phyloP scores from a whole-genome alignment of 2,797 vertebrate genomes.

The Eutrigla gurnardus region DNA sequence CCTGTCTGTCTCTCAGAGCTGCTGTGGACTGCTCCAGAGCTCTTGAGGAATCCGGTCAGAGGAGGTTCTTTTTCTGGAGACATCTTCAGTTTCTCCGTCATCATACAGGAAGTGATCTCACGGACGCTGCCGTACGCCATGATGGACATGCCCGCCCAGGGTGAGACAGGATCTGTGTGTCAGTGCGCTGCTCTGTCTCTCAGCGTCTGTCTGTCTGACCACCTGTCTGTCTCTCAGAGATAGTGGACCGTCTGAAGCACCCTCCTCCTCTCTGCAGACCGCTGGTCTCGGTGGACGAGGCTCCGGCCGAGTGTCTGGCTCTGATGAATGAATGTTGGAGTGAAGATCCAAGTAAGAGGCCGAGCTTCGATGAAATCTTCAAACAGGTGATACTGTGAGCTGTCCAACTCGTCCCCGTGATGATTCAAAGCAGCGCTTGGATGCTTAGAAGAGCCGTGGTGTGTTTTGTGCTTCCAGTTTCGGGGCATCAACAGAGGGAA shows the following conservation, averaged over 20 bases:
- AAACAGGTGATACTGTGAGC: slow-evolving; percentile 68
- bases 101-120: slow-evolving; percentile 93
- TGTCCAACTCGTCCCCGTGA: too few relatives aligned
- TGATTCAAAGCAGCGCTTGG: too few relatives aligned
- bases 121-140: slow-evolving; percentile 88
- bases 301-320: slow-evolving; percentile 87
- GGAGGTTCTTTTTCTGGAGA: slow-evolving; percentile 85
- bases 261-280: slow-evolving; percentile 85
- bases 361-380: slow-evolving; percentile 75
- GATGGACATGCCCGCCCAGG: slow-evolving; percentile 85
- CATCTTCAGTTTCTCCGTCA: slow-evolving; percentile 91
- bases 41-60: slow-evolving; percentile 80
- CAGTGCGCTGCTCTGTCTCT: slow-evolving; percentile 6
- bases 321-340: slow-evolving; percentile 92
- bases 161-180: slow-evolving; percentile 51
- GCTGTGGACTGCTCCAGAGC: slow-evolving; percentile 90
- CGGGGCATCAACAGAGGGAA: slow-evolving; percentile 88
- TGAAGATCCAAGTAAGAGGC: slow-evolving; percentile 84
- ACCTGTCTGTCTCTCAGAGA: slow-evolving; percentile 77
- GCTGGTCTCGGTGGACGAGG: slow-evolving; percentile 85
- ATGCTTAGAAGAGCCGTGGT: background rate
- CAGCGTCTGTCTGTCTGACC: slow-evolving; percentile 62
- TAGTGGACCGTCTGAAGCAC: slow-evolving; percentile 81
- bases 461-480: slow-evolving; percentile 76
- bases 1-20: slow-evolving; percentile 80